These are phyloP conservation scores for Atrina japonica DNA, from an alignment of 2,888 invertebrate species.

Conservation along the genomic window DNA sequence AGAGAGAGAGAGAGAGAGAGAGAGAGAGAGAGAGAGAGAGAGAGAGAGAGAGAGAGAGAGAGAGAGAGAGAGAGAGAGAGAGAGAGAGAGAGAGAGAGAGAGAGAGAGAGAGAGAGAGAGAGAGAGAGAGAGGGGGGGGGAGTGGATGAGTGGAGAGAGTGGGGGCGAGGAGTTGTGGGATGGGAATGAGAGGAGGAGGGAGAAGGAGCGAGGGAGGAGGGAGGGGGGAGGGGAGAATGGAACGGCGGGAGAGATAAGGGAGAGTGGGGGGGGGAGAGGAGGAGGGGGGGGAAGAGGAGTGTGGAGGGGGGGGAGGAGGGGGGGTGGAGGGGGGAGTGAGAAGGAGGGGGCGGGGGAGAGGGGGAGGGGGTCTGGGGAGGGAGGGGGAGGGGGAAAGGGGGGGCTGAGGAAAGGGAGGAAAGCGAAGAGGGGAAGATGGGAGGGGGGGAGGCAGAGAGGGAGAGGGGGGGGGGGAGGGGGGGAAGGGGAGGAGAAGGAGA, in stretches of 20 bases:
- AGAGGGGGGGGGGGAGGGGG: not conserved
- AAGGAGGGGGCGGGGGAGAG: not conserved
- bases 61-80: no score
- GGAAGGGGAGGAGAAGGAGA: not conserved
- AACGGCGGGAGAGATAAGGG: not conserved
- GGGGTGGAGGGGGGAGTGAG: no score
- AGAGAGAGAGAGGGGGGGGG: constrained; percentile 1
- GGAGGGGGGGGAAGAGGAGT: not conserved
- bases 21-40: no score
- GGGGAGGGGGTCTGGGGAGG: no score
- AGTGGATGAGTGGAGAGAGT: not conserved
- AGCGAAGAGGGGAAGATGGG: not conserved
- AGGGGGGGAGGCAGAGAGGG: no score
- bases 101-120: constrained; percentile 9
- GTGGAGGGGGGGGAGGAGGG: no score
- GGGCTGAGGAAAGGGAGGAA: not conserved
- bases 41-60: no score
- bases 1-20: no score
- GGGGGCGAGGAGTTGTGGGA: not conserved
- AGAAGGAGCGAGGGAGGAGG: not conserved
- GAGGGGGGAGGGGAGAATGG: not conserved
- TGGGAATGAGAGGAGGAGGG: not conserved
- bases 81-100: constrained; percentile 19
- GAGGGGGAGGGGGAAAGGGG: not conserved
- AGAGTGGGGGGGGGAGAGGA: no score